These are phyloP conservation scores for Drosophila teissieri DNA, from an alignment of 1,140 invertebrate genomes.

Conservation along the genomic window DNA sequence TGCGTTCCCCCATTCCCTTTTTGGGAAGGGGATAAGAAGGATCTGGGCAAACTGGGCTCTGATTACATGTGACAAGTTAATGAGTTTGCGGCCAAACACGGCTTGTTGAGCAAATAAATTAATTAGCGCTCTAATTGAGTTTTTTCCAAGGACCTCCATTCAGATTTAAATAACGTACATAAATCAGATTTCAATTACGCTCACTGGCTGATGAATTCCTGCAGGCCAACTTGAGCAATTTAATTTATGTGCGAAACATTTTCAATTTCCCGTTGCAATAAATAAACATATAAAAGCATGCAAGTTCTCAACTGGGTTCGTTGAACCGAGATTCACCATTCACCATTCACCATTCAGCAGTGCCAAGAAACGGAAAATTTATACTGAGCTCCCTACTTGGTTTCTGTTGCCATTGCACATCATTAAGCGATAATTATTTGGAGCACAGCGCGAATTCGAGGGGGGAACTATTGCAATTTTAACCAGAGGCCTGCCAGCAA, in stretches of 20 bases:
- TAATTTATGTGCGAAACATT: conserved; percentile 50
- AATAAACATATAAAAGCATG: conserved; percentile 42
- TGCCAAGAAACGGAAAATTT: conserved; percentile 65
- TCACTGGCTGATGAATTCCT: conserved; percentile 31
- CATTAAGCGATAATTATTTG: conserved; percentile 81
- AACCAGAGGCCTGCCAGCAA: conserved; percentile 23
- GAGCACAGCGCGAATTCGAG: conserved; percentile 18
- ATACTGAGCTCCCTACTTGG: conserved; percentile 31
- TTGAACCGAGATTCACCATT: conserved; percentile 41
- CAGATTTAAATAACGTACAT: conserved; percentile 59
- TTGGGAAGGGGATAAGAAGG: conserved; percentile 9
- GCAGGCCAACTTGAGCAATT: conserved; percentile 42
- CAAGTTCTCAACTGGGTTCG: conserved; percentile 29
- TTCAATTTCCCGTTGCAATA: conserved; percentile 45
- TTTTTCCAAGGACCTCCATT: conserved; percentile 37
- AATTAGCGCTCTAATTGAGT: conserved; percentile 78
- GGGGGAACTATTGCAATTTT: conserved; percentile 48
- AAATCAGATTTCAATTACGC: conserved; percentile 63
- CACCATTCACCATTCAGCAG: conserved; percentile 16
- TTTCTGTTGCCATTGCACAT: conserved; percentile 60
- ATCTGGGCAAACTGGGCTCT: conserved; percentile 55
- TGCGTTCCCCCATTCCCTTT: background rate
- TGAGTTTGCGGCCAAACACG: conserved; percentile 81
- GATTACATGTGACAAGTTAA: conserved; percentile 83
- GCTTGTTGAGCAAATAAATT: conserved; percentile 81